Conservation (phyloP, 2,113 vertebrate genomes). For the Pteruthius melanotis region DNA sequence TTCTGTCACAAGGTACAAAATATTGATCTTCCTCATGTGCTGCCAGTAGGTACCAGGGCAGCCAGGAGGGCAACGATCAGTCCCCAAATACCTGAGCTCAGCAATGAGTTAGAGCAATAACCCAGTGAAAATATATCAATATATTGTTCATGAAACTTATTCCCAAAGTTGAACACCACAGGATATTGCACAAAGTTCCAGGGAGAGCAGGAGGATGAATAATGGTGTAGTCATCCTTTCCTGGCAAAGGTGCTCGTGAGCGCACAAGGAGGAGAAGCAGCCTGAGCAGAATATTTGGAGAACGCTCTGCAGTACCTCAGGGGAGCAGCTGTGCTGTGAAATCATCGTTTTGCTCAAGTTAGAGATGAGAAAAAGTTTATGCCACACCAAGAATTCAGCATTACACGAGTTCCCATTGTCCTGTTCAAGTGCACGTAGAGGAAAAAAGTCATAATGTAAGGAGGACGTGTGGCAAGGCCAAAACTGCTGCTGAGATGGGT, state of each 20-base stretch:
- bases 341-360: neutral
- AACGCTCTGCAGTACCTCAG: neutral
- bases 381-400: neutral
- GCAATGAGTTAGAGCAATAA: neutral
- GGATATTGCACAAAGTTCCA: neutral
- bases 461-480: neutral
- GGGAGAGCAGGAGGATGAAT: neutral
- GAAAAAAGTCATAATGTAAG: neutral
- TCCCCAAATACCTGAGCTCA: neutral
- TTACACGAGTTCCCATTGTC: neutral
- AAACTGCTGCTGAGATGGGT: neutral
- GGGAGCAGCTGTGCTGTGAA: neutral
- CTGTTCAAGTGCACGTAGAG: accelerated
- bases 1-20: neutral
- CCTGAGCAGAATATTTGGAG: neutral
- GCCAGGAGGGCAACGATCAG: neutral
- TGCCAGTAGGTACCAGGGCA: neutral
- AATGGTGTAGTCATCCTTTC: conserved; percentile 22
- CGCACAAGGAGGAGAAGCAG: neutral
- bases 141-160: accelerated
- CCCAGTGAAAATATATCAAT: neutral
- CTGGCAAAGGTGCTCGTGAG: neutral
- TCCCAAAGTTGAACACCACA: neutral
- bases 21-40: accelerated
- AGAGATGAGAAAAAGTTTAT: neutral